These are phyloP conservation scores for Stichopus horrens DNA, from an alignment of 53 echinoderm and acorn worm genomes.

Conservation along the genomic window DNA sequence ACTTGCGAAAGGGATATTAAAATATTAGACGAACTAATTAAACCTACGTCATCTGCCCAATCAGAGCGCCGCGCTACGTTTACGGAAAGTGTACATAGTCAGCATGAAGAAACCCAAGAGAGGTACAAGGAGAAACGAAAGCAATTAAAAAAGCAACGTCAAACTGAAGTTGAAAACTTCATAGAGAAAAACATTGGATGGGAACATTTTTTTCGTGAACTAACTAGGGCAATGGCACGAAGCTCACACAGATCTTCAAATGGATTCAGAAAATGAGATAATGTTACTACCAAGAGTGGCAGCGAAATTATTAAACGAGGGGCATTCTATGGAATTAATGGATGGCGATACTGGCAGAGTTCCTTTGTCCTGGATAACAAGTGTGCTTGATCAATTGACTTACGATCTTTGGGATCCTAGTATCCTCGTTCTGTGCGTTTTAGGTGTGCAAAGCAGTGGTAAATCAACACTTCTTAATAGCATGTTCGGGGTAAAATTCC, in stretches of 20 bases:
- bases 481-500: conserved; percentile 30
- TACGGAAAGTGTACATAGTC: background rate
- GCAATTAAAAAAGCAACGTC: background rate
- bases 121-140: background rate
- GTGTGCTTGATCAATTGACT: background rate
- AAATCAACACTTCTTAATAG: conserved; percentile 32
- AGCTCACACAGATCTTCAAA: background rate
- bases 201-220: conserved; percentile 32
- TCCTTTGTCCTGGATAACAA: conserved; percentile 17
- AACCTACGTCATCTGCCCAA: background rate
- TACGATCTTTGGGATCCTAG: background rate
- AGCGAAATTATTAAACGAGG: background rate
- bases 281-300: background rate
- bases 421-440: background rate
- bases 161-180: background rate
- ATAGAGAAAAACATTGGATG: conserved; percentile 10
- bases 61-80: background rate
- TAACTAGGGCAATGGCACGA: conserved; percentile 29
- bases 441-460: conserved; percentile 31
- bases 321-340: conserved; percentile 16
- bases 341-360: conserved; percentile 23
- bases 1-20: background rate
- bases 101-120: background rate
- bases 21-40: background rate
- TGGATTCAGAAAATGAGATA: background rate